Conservation (phyloP, 2,888 invertebrate species). For the Oligia strigilis region DNA sequence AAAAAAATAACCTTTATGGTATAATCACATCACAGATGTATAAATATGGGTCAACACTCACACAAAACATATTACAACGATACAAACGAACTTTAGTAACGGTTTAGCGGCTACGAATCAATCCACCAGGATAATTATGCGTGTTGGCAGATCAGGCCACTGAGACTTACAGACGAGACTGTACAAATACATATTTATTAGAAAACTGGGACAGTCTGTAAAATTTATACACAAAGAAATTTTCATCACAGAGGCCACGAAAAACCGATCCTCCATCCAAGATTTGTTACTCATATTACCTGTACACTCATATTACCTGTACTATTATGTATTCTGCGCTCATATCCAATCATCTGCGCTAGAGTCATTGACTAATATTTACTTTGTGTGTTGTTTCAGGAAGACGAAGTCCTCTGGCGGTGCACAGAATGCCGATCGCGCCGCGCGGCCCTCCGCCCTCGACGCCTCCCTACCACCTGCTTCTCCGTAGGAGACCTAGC, state of each 20-base stretch:
- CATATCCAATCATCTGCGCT: not conserved
- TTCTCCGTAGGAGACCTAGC: conserved; percentile 87
- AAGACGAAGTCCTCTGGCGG: conserved; percentile 80
- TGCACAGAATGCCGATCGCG: conserved; percentile 90
- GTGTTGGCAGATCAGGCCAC: not conserved
- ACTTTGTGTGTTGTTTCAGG: conserved; percentile 81
- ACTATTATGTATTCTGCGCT: not conserved
- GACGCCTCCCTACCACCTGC: conserved; percentile 86
- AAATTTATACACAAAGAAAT: not conserved
- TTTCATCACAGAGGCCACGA: not conserved
- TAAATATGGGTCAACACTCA: no score
- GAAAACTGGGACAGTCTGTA: not conserved
- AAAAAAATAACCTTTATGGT: no score
- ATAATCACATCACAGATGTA: no score
- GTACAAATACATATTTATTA: not conserved
- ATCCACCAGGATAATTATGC: not conserved
- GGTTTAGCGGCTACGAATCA: not conserved
- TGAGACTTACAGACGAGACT: not conserved
- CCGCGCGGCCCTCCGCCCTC: conserved; percentile 90
- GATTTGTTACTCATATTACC: not conserved
- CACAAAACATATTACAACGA: not conserved
- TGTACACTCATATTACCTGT: no score
- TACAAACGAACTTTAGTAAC: not conserved
- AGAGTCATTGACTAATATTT: conserved; percentile 22
- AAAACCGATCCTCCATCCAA: not conserved